Evolutionary conservation across 2,888 invertebrate species (phyloP).

Genomic region (Yponomeuta plumbellus): DNA sequence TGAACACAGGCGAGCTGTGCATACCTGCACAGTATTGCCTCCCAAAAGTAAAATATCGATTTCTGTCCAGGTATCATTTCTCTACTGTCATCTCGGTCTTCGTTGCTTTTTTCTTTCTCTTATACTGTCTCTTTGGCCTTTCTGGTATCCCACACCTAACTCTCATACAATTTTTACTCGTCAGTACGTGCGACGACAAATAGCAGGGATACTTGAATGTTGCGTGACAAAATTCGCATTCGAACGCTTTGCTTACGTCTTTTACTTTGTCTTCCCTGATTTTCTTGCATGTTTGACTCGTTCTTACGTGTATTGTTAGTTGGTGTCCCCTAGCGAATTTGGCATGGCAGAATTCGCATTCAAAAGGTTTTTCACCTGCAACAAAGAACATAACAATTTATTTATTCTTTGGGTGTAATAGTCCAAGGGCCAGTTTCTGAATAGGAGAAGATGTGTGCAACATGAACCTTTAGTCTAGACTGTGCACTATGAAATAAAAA

Average conservation of each 20-base stretch:
- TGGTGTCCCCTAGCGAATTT: conserved; percentile 34
- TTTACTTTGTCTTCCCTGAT: background rate
- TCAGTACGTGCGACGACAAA: background rate
- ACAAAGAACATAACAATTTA: conserved; percentile 19
- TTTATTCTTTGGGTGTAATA: no score
- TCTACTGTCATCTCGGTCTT: no score
- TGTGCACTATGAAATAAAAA: no score
- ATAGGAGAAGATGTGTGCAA: no score
- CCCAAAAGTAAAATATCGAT: no score
- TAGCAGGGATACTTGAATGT: background rate
- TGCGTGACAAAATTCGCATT: background rate
- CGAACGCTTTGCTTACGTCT: background rate
- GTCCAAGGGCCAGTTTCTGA: no score
- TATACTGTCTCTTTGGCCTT: background rate
- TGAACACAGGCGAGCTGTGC: no score
- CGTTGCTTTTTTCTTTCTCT: background rate
- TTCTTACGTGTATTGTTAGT: conserved; percentile 26
- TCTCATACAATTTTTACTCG: background rate
- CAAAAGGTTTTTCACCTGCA: conserved; percentile 40
- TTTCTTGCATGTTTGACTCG: conserved; percentile 22
- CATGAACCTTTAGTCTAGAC: no score
- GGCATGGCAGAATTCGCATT: conserved; percentile 39
- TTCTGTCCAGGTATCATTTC: no score
- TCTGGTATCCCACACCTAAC: background rate
- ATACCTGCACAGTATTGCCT: no score